These are phyloP conservation scores for Florisuga fusca DNA, from an alignment of 2,797 vertebrate genomes.

Conservation along the genomic window DNA sequence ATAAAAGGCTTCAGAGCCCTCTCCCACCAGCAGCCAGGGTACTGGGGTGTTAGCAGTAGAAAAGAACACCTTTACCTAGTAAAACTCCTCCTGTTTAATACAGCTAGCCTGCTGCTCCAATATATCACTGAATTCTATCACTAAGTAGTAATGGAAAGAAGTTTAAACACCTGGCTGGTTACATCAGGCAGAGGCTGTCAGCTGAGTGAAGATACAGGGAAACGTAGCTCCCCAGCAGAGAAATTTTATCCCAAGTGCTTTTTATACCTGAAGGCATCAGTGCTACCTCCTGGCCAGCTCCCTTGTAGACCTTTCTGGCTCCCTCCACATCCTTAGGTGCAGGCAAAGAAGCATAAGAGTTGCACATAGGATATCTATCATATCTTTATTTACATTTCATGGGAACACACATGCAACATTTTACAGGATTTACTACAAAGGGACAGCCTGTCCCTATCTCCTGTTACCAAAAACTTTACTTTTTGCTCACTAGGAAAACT, in stretches of 20 bases:
- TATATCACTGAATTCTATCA: neutral
- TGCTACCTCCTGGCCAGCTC: neutral
- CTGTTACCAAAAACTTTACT: conserved; percentile 1
- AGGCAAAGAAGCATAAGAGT: conserved; percentile 1
- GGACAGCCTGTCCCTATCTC: neutral
- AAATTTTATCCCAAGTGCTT: neutral
- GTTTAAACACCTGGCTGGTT: neutral
- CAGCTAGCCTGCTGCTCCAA: neutral
- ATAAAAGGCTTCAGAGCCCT: neutral
- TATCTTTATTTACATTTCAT: conserved; percentile 79
- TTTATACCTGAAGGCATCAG: neutral
- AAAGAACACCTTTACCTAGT: neutral
- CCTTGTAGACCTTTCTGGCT: neutral
- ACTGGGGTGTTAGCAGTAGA: neutral
- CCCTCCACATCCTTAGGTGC: neutral
- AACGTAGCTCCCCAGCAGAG: neutral
- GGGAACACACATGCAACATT: conserved; percentile 71
- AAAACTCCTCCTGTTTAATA: neutral
- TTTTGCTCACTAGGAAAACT: conserved; percentile 46
- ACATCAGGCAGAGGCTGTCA: neutral
- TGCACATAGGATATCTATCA: conserved; percentile 29
- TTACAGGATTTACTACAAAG: conserved; percentile 49
- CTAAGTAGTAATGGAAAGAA: neutral
- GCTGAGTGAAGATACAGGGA: neutral
- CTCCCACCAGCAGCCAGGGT: neutral